Conservation (phyloP, 1,140 invertebrate genomes). For the Euwallacea similis region DNA sequence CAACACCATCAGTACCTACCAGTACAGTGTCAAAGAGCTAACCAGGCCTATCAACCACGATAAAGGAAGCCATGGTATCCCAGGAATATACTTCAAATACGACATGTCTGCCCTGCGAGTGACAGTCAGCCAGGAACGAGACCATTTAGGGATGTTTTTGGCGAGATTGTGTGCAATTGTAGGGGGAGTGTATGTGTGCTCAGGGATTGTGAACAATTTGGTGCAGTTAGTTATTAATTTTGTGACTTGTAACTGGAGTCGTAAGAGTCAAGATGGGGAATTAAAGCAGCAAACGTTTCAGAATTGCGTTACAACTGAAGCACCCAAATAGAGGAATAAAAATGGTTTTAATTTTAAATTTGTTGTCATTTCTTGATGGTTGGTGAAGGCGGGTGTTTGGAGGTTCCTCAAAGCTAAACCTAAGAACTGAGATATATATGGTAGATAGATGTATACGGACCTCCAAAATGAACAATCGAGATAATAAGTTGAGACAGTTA, state of each 20-base stretch:
- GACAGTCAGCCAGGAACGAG: slow-evolving; percentile 78
- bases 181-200: slow-evolving; percentile 88
- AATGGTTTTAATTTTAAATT: no score
- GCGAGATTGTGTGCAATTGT: slow-evolving; percentile 86
- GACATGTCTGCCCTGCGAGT: slow-evolving; percentile 89
- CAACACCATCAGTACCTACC: slow-evolving; percentile 76
- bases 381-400: no score
- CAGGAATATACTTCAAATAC: slow-evolving; percentile 95
- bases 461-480: no score
- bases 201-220: slow-evolving; percentile 61
- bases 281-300: neutral
- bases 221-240: slow-evolving; percentile 54
- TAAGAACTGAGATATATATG: no score
- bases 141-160: slow-evolving; percentile 77
- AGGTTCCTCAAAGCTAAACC: no score
- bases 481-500: no score
- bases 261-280: neutral
- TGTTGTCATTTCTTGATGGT: no score
- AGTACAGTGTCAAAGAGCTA: slow-evolving; percentile 91
- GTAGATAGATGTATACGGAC: no score
- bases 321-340: neutral
- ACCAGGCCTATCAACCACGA: slow-evolving; percentile 71
- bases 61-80: slow-evolving; percentile 86
- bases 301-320: neutral
- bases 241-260: slow-evolving; percentile 48